phyloP scores from a whole-genome alignment of 2,113 vertebrate genomes.

The Silurus glanis region DNA sequence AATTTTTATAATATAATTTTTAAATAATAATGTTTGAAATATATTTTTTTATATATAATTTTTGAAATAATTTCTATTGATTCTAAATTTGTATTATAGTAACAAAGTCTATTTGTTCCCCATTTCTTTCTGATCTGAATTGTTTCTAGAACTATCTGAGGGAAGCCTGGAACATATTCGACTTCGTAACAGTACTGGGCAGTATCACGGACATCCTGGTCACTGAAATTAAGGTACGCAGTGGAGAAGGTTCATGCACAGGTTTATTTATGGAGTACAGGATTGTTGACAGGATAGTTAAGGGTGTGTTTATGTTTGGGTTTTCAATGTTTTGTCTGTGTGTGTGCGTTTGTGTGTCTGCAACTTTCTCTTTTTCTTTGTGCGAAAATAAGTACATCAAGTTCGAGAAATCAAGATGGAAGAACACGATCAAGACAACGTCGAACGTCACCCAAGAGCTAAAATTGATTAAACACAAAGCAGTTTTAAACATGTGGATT shows the following conservation, averaged over 20 bases:
- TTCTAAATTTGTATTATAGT: not conserved
- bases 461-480: not conserved
- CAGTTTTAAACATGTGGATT: not conserved
- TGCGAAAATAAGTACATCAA: not conserved
- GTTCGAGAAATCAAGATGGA: not conserved
- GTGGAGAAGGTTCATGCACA: not conserved
- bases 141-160: conserved; percentile 87
- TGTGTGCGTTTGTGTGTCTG: conserved; percentile 52
- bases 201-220: conserved; percentile 99
- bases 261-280: not conserved
- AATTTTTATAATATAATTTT: too few species aligned
- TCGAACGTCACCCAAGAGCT: not conserved
- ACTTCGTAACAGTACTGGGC: conserved; percentile 97
- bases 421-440: not conserved
- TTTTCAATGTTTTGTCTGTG: conserved; percentile 50
- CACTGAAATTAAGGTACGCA: conserved; percentile 94
- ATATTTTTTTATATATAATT: too few species aligned
- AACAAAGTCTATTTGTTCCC: not conserved
- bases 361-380: conserved; percentile 58
- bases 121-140: not conserved
- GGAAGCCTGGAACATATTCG: conserved; percentile 98
- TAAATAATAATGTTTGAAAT: too few species aligned
- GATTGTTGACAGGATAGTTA: not conserved
- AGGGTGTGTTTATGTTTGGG: conserved; percentile 24
- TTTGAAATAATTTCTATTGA: not conserved